Percentiles rank a stretch among this genome's conserved stretches.
Evolutionary conservation across 1,140 invertebrate species (phyloP).

Genomic region (Ganaspis sp.): DNA sequence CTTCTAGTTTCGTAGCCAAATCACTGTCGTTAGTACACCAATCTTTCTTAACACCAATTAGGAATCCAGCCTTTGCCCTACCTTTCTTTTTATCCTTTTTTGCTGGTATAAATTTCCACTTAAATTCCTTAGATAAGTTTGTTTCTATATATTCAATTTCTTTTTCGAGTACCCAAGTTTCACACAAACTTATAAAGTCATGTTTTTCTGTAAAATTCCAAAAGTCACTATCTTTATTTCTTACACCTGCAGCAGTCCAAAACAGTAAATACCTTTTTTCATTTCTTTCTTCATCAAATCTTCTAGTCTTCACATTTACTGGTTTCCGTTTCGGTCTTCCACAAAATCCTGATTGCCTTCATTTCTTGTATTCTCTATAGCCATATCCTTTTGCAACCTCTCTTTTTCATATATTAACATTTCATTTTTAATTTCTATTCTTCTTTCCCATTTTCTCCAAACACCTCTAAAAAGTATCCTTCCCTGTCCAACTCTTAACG

Average conservation of each 20-base stretch:
- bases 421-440: not conserved
- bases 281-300: not conserved
- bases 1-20: not conserved
- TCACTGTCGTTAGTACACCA: not conserved
- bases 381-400: not conserved
- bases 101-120: not conserved
- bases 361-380: not conserved
- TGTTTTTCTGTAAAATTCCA: not conserved
- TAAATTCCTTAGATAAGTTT: not conserved
- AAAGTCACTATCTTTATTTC: not conserved
- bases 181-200: not conserved
- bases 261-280: not conserved
- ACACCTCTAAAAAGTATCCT: not conserved
- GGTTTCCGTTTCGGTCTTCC: not conserved
- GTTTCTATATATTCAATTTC: not conserved
- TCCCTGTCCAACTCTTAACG: slow-evolving; percentile 30
- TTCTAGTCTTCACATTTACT: not conserved
- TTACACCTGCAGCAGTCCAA: not conserved
- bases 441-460: slow-evolving; percentile 35
- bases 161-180: not conserved
- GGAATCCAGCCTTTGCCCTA: not conserved
- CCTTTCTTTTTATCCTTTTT: not conserved
- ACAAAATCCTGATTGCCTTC: not conserved
- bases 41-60: not conserved
- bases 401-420: not conserved